Evolutionary conservation across 1,140 invertebrate genomes (phyloP), one percentile per base, ranked within the genome.

Genomic region (Saccostrea echinata): DNA sequence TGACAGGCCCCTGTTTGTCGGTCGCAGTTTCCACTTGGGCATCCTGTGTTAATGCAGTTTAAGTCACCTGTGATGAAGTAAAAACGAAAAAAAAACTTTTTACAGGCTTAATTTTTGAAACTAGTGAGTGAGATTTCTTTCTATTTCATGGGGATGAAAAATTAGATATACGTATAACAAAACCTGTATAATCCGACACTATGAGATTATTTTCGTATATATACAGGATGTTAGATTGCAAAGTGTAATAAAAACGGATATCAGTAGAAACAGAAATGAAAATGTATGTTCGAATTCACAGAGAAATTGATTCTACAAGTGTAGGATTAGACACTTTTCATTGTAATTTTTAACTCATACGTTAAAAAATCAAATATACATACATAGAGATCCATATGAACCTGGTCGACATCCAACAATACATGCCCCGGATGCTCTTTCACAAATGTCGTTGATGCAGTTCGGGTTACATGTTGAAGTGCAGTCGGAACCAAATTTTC

Each of bases 341-440:
- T n/a, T n/a, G n/a, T n/a, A n/a, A n/a, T n/a, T n/a, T n/a, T n/a
- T n/a, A n/a, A n/a, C n/a, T n/a, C n/a, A n/a, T n/a, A 43, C 1
- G 1, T 43, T 43, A 9, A 43, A 9, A 43, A 43, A 43, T 43
- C 43, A 43, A 43, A 43, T 43, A 6, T 84, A 85, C 30, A 52
- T 81, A 84, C 88, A 89, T 21, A 81, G 21, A 3, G n/a, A 30
- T 30, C 88, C 88, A 53, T 89, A 86, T 16, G 18, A 89, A 0
- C 85, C 85, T 9, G 81, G 52, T 27, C 33, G 84, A 57, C 88
- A 89, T 27, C 85, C 85, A 11, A 64, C 52, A 6, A 68, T 51
- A 27, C 88, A 89, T 18, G 57, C 16, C 18, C 85, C 85, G 6
- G 82, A 61, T 8, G 33, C 61, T 24, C 83, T 43, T 12, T 84